Conservation (phyloP, 92 coral and sea anemone species). For the Palythoa heliodiscus region DNA sequence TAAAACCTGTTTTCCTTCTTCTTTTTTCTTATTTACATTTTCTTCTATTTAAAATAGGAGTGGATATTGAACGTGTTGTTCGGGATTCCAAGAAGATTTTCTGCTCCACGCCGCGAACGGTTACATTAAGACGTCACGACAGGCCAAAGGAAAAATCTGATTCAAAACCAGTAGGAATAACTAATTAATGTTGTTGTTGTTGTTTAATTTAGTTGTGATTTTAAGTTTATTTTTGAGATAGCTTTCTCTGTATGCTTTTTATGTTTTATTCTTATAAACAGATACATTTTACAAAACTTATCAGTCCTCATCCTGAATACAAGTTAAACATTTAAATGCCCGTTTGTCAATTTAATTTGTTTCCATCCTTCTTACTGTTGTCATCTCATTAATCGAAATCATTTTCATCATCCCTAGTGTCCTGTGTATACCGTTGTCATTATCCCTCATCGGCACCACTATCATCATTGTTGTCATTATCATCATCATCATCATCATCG, state of each 20-base stretch:
- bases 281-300: too few species aligned
- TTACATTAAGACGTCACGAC: constrained; percentile 83
- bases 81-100: constrained; percentile 93
- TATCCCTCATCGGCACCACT: not conserved
- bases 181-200: not conserved
- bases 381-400: not conserved
- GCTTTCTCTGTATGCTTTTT: too few species aligned
- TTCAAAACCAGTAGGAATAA: constrained; percentile 64
- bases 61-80: constrained; percentile 97
- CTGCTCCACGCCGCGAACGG: constrained; percentile 91
- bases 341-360: too few species aligned
- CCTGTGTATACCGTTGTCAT: not conserved
- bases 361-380: not conserved
- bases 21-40: not conserved
- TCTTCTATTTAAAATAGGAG: constrained; percentile 50
- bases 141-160: constrained; percentile 57
- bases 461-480: not conserved
- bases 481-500: not conserved
- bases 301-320: too few species aligned
- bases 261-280: too few species aligned
- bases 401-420: not conserved
- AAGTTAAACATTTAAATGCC: too few species aligned
- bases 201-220: not conserved
- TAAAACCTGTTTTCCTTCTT: not conserved
- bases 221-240: too few species aligned